A percentile compares a stretch with the other conserved stretches of the same genome.
Conservation (phyloP, 2,113 vertebrate species). For the Carettochelys insculpta region DNA sequence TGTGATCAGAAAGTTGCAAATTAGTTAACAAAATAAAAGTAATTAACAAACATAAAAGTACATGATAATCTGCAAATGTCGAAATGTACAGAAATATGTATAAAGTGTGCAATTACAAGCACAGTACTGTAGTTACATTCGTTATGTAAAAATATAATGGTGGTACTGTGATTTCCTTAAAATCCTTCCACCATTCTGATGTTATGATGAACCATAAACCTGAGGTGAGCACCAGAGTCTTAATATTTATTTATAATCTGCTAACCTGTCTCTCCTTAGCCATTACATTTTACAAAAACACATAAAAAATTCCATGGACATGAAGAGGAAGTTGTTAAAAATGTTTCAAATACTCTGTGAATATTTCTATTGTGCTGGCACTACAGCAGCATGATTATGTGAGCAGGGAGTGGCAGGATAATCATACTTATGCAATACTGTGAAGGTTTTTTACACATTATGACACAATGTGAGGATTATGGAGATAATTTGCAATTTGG, state of each 20-base stretch:
- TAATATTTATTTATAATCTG: background rate
- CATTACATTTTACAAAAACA: background rate
- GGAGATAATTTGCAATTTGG: constrained; percentile 9
- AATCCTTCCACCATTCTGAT: background rate
- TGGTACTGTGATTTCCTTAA: background rate
- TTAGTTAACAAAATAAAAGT: background rate
- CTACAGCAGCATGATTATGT: constrained; percentile 17
- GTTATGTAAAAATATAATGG: background rate
- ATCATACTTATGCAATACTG: constrained; percentile 59
- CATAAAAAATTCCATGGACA: background rate
- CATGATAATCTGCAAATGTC: background rate
- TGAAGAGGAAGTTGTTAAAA: background rate
- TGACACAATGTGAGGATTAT: constrained; percentile 12
- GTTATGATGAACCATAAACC: background rate
- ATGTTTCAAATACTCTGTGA: background rate
- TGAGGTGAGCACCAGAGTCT: background rate
- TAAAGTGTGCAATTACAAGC: background rate
- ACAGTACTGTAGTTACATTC: background rate
- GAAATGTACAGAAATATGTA: background rate
- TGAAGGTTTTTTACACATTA: constrained; percentile 53
- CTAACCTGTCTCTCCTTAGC: background rate
- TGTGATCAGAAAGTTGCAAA: background rate
- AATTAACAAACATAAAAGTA: too few species aligned
- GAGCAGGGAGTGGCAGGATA: constrained; percentile 55
- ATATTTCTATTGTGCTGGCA: constrained; percentile 34